phyloP scores from a whole-genome alignment of 2,113 vertebrate species.

The Misgurnus anguillicaudatus region DNA sequence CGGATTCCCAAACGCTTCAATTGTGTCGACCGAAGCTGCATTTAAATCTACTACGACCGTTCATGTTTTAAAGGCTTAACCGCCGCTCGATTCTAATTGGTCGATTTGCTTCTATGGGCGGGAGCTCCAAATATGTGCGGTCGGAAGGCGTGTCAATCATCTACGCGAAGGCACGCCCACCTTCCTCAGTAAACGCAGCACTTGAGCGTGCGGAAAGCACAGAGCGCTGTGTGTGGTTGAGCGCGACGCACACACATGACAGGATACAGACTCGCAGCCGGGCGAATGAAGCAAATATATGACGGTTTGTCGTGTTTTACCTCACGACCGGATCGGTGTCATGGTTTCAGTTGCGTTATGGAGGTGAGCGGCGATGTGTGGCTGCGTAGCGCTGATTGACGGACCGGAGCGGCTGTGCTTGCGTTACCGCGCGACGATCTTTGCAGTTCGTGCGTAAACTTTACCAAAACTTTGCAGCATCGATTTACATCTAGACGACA shows the following conservation, averaged over 20 bases:
- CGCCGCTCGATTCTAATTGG: constrained; percentile 55
- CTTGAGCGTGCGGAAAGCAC: constrained; percentile 48
- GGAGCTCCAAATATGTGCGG: constrained; percentile 42
- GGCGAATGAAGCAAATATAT: constrained; percentile 26
- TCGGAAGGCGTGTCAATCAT: constrained; percentile 55
- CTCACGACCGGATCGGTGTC: neutral
- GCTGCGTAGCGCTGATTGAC: constrained; percentile 62
- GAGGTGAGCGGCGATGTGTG: constrained; percentile 57
- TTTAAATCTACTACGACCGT: neutral
- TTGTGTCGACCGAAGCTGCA: neutral
- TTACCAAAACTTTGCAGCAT: constrained; percentile 13
- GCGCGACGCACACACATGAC: constrained; percentile 48
- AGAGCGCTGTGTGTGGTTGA: constrained; percentile 34
- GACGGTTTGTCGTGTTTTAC: constrained; percentile 39
- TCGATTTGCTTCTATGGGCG: constrained; percentile 28
- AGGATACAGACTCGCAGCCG: constrained; percentile 62
- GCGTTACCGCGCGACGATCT: constrained; percentile 31
- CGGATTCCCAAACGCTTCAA: neutral
- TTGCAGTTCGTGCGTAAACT: constrained; percentile 28
- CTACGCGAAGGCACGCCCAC: constrained; percentile 38
- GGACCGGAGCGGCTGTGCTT: constrained; percentile 57
- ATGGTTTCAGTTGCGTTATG: neutral
- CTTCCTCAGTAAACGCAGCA: constrained; percentile 27
- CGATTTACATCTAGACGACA: constrained; percentile 29
- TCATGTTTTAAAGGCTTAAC: neutral